Evolutionary conservation across 2,888 invertebrate species (phyloP).

Genomic region (Hydriomena furcata): DNA sequence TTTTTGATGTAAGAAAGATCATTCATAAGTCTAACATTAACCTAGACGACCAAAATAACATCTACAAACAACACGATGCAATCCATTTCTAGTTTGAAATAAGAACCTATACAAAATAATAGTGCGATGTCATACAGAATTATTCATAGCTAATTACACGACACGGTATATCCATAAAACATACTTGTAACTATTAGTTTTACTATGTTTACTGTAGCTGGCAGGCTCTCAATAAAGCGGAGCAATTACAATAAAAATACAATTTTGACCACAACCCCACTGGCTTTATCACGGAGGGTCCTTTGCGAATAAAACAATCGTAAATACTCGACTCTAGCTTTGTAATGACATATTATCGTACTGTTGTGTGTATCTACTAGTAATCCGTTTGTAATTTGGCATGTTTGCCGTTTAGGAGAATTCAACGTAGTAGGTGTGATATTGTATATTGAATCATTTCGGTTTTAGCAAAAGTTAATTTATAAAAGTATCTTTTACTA

Average conservation of each 20-base stretch:
- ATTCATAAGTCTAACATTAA: no score
- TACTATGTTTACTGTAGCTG: conserved; percentile 72
- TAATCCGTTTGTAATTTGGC: not conserved
- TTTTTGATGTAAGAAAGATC: no score
- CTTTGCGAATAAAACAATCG: conserved; percentile 73
- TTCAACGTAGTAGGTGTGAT: no score
- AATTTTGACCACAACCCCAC: conserved; percentile 80
- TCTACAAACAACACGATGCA: not conserved
- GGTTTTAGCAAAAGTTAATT: no score
- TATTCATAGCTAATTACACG: conserved; percentile 62
- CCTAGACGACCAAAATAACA: not conserved
- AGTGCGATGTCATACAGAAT: conserved; percentile 26
- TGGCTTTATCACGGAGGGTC: conserved; percentile 59
- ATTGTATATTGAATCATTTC: no score
- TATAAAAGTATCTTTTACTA: no score
- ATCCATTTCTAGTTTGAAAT: not conserved
- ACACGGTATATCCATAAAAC: conserved; percentile 33
- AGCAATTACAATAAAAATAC: conserved; percentile 82
- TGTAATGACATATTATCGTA: conserved; percentile 22
- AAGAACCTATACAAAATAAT: conserved; percentile 8
- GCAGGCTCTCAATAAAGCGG: conserved; percentile 68
- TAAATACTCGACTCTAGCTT: conserved; percentile 55
- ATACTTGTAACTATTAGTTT: conserved; percentile 40
- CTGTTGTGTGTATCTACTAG: not conserved
- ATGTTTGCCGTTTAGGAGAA: no score